These are phyloP conservation scores for Narcine bancroftii DNA, from an alignment of 2,113 vertebrate genomes.

Conservation along the genomic window DNA sequence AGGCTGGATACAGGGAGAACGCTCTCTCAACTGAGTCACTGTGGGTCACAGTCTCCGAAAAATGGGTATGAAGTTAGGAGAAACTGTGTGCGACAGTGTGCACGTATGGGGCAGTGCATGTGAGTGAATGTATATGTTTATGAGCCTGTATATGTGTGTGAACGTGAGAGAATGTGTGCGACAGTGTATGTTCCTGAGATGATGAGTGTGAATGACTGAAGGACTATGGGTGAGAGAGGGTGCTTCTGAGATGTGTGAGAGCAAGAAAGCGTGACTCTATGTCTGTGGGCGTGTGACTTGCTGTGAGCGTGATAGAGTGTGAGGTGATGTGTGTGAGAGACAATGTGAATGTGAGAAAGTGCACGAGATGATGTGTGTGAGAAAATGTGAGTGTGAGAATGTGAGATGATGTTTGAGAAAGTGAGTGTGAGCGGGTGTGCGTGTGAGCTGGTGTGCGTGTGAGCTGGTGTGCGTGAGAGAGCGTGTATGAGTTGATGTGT, in stretches of 20 bases:
- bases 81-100: too few relatives aligned
- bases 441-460: not conserved
- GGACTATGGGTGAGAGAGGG: not conserved
- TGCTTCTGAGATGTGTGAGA: not conserved
- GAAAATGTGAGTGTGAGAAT: not conserved
- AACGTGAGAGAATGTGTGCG: too few relatives aligned
- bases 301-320: conserved; percentile 37
- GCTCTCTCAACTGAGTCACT: too few relatives aligned
- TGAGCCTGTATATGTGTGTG: too few relatives aligned
- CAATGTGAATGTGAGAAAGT: not conserved
- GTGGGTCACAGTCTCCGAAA: too few relatives aligned
- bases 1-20: too few relatives aligned
- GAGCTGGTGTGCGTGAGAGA: not conserved
- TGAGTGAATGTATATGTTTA: too few relatives aligned
- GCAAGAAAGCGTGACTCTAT: not conserved
- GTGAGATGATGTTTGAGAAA: not conserved
- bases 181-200: too few relatives aligned
- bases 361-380: not conserved
- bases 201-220: not conserved
- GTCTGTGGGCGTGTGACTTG: conserved; percentile 36
- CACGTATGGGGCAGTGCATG: too few relatives aligned
- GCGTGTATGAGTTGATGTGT: too few relatives aligned
- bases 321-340: conserved; percentile 38
- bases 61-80: too few relatives aligned
- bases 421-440: not conserved